Evolutionary conservation across 2,113 vertebrate genomes (phyloP), one percentile per base, ranked within the genome.

Genomic region (Zonotrichia leucophrys): DNA sequence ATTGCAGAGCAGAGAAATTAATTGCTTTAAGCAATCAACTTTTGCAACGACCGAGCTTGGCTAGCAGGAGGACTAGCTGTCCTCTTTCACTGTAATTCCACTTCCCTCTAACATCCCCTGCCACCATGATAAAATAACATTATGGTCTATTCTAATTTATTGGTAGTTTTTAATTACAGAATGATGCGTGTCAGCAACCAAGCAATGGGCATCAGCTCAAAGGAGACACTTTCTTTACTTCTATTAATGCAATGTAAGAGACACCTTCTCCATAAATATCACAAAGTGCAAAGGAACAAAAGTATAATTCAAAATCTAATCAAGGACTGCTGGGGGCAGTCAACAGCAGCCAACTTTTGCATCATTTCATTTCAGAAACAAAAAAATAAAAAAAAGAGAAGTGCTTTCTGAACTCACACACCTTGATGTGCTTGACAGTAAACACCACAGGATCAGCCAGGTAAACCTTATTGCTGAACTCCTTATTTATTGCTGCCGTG

Each of bases 401-500:
- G 5, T 1, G 5, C 23, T 83, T 74, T 62, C 74, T 2, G 2
- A 75, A 75, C 30, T 74, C 56, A 27, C 97, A 97, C 98, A 99
- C 99, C 99, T 99, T 99, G 52, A 99, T 98, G 92, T 99, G 99
- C 92, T 98, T 98, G 90, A 99, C 98, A 64, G 99, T 99, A 95
- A 99, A 99, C 69, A 99, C 98, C 91, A 99, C 99, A 0, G 99
- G 99, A 95, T 99, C 99, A 59, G 99, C 99, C 84, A 99, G 98
- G 94, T 99, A 99, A 88, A 99, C 98, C 96, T 99, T 99, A 97
- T 99, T 99, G 75, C 98, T 98, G 96, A 98, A 98, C 96, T 99
- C 99, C 96, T 99, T 99, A 98, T 99, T 99, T 97, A 99, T 99
- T 97, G 99, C 98, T 11, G 99, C 99, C 0, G 99, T 99, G 95